Evolutionary conservation across 2,888 invertebrate genomes (phyloP), one percentile per base, ranked within the genome.

Genomic region (Drosophila pegasa): DNA sequence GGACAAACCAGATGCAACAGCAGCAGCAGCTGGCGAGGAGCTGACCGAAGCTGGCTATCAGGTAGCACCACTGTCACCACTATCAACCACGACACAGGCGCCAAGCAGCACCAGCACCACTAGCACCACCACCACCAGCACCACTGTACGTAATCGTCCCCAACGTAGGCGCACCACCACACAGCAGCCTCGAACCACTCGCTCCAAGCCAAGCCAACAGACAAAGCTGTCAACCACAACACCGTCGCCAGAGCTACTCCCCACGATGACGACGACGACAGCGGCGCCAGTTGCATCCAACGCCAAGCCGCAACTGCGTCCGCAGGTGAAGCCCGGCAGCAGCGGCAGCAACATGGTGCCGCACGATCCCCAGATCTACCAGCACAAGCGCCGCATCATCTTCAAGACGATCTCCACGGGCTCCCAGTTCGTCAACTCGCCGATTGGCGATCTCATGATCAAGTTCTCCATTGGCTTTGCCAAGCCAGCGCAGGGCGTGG

Each of bases 401-500:
- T 88, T 90, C 52, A 85, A 81, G 52, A 91, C 90, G 1, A 83
- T 91, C 10, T 88, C 90, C 0, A 86, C 88, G 0, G 79, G 89
- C 0, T 85, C 89, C 0, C 90, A 91, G 56, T 89, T 90, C 47
- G 75, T 91, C 18, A 82, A 90, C 29, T 90, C 91, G 4, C 91
- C 91, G 31, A 71, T 91, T 31, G 91, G 90, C 0, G 91, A 91
- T 69, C 78, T 91, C 0, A 88, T 91, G 72, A 78, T 91, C 2
- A 90, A 88, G 55, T 88, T 90, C 40, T 90, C 91, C 16, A 90
- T 91, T 9, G 90, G 90, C 14, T 80, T 87, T 40, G 91, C 91
- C 16, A 87, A 86, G 45, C 88, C 87, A 14, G 35, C 52, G 0
- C 2, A 35, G 16, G 48, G 20, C 33, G 0, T 20, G 31, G 8